These are phyloP conservation scores for Potamarius usumacintae DNA, from an alignment of 2,113 vertebrate genomes.

Conservation along the genomic window DNA sequence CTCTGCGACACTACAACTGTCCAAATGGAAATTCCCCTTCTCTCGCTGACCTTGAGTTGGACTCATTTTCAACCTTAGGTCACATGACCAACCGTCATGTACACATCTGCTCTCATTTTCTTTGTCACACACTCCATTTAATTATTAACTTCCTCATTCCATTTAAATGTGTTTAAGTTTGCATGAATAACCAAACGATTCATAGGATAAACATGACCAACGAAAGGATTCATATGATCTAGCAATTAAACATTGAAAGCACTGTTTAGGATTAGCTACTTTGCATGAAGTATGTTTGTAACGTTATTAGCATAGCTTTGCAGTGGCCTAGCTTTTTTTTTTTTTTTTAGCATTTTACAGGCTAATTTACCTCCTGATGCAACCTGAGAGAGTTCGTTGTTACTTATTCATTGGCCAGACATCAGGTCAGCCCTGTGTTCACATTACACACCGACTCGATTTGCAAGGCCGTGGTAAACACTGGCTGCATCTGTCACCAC, in stretches of 20 bases:
- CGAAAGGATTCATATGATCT: not conserved
- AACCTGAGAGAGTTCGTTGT: conserved; percentile 48
- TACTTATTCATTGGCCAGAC: conserved; percentile 57
- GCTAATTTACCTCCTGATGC: not conserved
- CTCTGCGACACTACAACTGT: no score
- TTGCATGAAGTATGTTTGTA: not conserved
- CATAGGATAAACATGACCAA: not conserved
- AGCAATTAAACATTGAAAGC: not conserved
- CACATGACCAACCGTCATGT: conserved; percentile 37
- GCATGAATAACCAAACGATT: not conserved
- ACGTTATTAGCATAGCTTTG: not conserved
- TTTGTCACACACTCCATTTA: conserved; percentile 22
- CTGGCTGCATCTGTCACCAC: conserved; percentile 19
- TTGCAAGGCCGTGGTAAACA: conserved; percentile 38
- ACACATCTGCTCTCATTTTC: conserved; percentile 28
- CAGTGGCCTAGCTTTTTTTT: not conserved
- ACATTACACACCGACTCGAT: conserved; percentile 43
- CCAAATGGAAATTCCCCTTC: conserved; percentile 26
- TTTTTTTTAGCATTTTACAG: not conserved
- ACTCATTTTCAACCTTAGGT: conserved; percentile 28
- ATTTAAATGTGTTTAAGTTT: conserved; percentile 1
- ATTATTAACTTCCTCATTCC: conserved; percentile 35
- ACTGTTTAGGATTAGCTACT: not conserved
- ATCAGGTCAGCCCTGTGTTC: conserved; percentile 50
- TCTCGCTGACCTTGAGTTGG: conserved; percentile 32